Evolutionary conservation across 2,888 invertebrate species (phyloP).

Genomic region (Dendrolimus pini): DNA sequence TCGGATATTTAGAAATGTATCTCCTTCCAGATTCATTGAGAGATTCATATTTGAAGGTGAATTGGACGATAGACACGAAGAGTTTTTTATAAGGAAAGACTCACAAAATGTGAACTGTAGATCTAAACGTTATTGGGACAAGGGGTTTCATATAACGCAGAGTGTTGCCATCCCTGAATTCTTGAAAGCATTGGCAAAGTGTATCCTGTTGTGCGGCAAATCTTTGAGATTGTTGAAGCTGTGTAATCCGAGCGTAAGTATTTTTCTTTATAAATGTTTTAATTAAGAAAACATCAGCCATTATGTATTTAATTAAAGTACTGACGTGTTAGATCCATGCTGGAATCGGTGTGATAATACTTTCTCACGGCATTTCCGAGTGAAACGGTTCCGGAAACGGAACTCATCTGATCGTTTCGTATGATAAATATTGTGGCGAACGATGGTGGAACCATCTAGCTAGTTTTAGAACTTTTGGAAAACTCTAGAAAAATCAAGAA

Average conservation of each 20-base stretch:
- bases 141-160: conserved; percentile 73
- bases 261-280: not conserved
- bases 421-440: no score
- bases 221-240: conserved; percentile 82
- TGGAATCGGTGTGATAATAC: no score
- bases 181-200: conserved; percentile 76
- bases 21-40: conserved; percentile 79
- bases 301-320: no score
- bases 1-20: no score
- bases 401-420: no score
- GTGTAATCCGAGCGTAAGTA: conserved; percentile 81
- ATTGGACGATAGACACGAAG: conserved; percentile 86
- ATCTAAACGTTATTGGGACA: conserved; percentile 81
- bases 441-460: no score
- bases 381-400: no score
- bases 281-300: no score
- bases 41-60: conserved; percentile 92
- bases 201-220: conserved; percentile 85
- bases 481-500: no score
- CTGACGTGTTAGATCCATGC: no score
- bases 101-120: conserved; percentile 79
- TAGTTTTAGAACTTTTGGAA: no score
- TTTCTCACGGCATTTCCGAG: no score
- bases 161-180: conserved; percentile 81
- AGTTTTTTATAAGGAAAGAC: conserved; percentile 88